Evolutionary conservation across 2,797 vertebrate genomes (phyloP).

Genomic region (Enteromius anoplus): DNA sequence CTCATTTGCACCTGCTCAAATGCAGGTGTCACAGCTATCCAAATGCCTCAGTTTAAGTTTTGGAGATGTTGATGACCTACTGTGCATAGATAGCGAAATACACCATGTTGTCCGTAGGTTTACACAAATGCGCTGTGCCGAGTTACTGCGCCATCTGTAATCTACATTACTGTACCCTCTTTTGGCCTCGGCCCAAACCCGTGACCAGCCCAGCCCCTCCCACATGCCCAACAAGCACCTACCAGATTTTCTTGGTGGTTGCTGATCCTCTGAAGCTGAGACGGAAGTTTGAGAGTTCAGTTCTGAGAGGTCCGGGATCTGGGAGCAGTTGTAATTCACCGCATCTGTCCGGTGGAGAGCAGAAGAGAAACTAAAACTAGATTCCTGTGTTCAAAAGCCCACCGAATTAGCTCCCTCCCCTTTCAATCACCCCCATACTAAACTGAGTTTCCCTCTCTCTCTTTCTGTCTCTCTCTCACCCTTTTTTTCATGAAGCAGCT

Average conservation of each 20-base stretch:
- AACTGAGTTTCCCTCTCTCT: constrained; percentile 36
- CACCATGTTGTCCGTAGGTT: constrained; percentile 33
- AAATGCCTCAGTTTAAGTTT: not conserved
- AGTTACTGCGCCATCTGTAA: constrained; percentile 50
- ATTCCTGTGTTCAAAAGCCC: constrained; percentile 34
- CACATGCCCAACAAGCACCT: constrained; percentile 74
- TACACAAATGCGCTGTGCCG: constrained; percentile 35
- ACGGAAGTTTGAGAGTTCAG: constrained; percentile 78
- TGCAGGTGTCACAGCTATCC: not conserved
- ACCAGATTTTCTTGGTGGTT: constrained; percentile 85
- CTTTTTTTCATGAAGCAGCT: constrained; percentile 55
- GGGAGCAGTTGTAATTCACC: constrained; percentile 72
- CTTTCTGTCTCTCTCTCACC: not conserved
- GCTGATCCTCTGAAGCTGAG: constrained; percentile 78
- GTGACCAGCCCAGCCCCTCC: constrained; percentile 47
- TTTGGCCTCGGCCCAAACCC: constrained; percentile 70
- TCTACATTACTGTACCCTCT: constrained; percentile 51
- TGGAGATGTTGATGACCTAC: not conserved
- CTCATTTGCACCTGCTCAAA: not conserved
- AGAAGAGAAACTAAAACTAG: constrained; percentile 69
- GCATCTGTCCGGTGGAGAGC: constrained; percentile 73
- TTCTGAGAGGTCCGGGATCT: constrained; percentile 82
- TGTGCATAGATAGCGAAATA: not conserved
- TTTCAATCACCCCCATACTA: constrained; percentile 20
- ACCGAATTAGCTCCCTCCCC: constrained; percentile 16